Base-by-base conservation (phyloP, 2,797 vertebrate species). In the Chromis chromis region DNA sequence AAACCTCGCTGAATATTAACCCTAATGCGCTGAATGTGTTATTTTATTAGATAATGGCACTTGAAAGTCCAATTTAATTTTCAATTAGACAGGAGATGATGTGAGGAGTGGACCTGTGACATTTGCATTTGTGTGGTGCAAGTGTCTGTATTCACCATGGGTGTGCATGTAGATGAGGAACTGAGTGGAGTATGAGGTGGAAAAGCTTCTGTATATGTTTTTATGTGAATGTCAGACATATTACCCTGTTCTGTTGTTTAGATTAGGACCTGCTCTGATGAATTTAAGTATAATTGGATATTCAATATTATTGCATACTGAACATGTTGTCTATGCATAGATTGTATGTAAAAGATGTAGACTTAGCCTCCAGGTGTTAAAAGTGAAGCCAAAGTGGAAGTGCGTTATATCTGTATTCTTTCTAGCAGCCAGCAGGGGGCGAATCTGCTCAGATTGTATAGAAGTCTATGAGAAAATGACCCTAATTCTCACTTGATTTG, bases 1-100 rank as follows among this genome's bases (percentile, higher is more conserved):
- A 86, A 83, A 60, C 19, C n/a, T 50, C 8, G 12, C 53, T 46
- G 59, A 78, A 74, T 72, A 80, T 60, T 54, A 79, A 69, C 67
- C 48, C 53, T 68, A 11, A 59, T 16, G 24, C 10, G 33, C 50
- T 44, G 25, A 70, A 31, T 62, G 11, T 64, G 27, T 60, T 19
- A 59, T 70, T 63, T 77, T 33, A 60, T 0, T 6, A 36, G 24
- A 77, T 62, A 58, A 78, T 65, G 1, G 25, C 58, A 53, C 59
- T 81, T 31, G 21, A 40, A 79, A 54, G 63, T 50, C 6, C 22
- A 40, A 44, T 59, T 63, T 40, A 24, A 63, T 49, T 57, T 59
- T 58, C 25, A 57, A 12, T 73, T 42, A 50, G 40, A 58, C 40
- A 70, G 11, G 2, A 42, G 14, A 65, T 21, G 4, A 68, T 46